Conservation (phyloP, 2,797 vertebrate species). For the Lepus oiostolus region DNA sequence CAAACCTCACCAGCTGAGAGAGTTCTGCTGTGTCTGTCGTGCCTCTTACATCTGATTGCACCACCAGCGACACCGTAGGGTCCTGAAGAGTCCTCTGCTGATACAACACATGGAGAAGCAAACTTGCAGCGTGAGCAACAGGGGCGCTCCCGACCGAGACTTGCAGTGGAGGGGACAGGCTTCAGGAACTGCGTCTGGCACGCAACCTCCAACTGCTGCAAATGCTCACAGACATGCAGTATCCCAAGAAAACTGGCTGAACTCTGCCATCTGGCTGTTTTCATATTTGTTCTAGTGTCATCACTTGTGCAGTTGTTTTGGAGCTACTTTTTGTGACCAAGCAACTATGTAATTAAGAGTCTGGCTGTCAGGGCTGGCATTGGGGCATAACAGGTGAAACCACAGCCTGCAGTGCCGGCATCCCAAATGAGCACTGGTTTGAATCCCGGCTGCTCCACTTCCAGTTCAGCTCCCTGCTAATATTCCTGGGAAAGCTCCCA, state of each 20-base stretch:
- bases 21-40: not conserved
- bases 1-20: not conserved
- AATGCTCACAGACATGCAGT: accelerated
- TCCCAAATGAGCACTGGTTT: too few species aligned
- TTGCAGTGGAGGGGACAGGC: accelerated
- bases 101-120: not conserved
- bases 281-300: not conserved
- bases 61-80: not conserved
- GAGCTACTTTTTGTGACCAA: not conserved
- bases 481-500: too few species aligned
- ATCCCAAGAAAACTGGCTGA: accelerated
- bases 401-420: too few species aligned
- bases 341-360: not conserved
- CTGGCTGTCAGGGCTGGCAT: not conserved
- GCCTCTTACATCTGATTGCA: not conserved
- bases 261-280: accelerated
- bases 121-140: accelerated
- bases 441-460: too few species aligned
- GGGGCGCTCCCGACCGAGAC: not conserved
- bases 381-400: too few species aligned
- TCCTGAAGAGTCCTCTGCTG: not conserved
- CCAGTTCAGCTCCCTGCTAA: too few species aligned
- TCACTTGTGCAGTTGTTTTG: not conserved
- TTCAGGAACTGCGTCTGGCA: not conserved
- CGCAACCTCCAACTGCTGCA: not conserved